Conservation (phyloP, 1,140 invertebrate species). For the Chlorops oryzae region DNA sequence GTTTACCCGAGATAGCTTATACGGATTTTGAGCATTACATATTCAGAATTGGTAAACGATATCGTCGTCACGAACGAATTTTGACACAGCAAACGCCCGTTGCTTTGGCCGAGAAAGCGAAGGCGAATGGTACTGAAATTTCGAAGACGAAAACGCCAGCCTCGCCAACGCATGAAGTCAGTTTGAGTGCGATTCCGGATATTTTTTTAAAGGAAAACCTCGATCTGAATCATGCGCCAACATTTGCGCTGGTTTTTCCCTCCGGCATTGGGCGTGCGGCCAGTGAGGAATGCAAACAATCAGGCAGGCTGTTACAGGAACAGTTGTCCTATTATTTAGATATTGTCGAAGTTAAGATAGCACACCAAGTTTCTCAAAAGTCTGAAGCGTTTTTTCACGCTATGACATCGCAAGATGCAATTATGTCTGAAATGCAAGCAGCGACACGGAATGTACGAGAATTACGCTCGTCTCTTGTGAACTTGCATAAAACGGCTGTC, state of each 20-base stretch:
- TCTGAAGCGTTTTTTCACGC: slow-evolving; percentile 95
- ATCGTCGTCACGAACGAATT: slow-evolving; percentile 51
- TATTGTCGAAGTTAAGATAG: slow-evolving; percentile 91
- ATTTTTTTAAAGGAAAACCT: slow-evolving; percentile 82
- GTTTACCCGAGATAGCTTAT: slow-evolving; percentile 76
- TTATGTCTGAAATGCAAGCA: slow-evolving; percentile 81
- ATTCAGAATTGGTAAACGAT: slow-evolving; percentile 64
- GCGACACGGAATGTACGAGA: slow-evolving; percentile 74
- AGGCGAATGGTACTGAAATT: neutral
- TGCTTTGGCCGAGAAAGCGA: slow-evolving; percentile 6
- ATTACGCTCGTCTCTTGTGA: slow-evolving; percentile 62
- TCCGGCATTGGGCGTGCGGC: slow-evolving; percentile 49
- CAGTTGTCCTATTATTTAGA: slow-evolving; percentile 90
- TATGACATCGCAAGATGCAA: slow-evolving; percentile 91
- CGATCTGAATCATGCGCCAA: slow-evolving; percentile 71
- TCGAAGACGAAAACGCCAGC: slow-evolving; percentile 10
- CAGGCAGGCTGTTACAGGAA: slow-evolving; percentile 53
- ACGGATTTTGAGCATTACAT: slow-evolving; percentile 85
- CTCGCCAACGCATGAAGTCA: slow-evolving; percentile 43
- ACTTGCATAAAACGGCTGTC: slow-evolving; percentile 73
- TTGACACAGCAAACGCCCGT: slow-evolving; percentile 15
- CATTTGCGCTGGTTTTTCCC: slow-evolving; percentile 84
- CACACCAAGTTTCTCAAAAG: slow-evolving; percentile 88
- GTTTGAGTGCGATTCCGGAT: slow-evolving; percentile 64
- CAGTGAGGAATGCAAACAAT: slow-evolving; percentile 46